Conservation (phyloP, 2,797 vertebrate species). For the Rhincodon typus region DNA sequence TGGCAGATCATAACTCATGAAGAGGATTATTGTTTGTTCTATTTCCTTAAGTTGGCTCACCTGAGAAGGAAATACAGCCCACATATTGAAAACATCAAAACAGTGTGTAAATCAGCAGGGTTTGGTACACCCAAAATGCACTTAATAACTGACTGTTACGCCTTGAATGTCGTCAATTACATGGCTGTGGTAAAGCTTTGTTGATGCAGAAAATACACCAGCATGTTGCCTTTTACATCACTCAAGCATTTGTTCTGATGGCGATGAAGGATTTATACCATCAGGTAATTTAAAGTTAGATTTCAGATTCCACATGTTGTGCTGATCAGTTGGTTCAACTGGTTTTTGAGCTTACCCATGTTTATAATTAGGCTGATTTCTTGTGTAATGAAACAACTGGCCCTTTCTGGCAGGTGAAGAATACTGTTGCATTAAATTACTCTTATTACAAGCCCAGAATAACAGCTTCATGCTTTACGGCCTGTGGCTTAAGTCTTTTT, state of each 20-base stretch:
- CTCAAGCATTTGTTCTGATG: neutral
- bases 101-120: neutral
- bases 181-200: neutral
- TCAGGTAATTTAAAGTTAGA: neutral
- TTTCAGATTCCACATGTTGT: neutral
- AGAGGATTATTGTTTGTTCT: neutral
- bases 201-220: neutral
- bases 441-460: neutral
- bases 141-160: neutral
- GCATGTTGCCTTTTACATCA: neutral
- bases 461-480: neutral
- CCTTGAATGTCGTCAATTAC: neutral
- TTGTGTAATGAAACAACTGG: neutral
- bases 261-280: neutral
- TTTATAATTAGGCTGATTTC: constrained; percentile 11
- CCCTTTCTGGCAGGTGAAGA: neutral
- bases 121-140: no score
- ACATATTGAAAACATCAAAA: constrained; percentile 28
- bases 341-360: neutral
- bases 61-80: constrained; percentile 7
- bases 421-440: neutral
- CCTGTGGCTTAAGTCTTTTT: neutral
- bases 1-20: neutral
- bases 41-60: neutral
- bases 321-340: neutral